Evolutionary conservation across 1,140 invertebrate genomes (phyloP), one percentile per base, ranked within the genome.

Genomic region (Brachionus sp.): DNA sequence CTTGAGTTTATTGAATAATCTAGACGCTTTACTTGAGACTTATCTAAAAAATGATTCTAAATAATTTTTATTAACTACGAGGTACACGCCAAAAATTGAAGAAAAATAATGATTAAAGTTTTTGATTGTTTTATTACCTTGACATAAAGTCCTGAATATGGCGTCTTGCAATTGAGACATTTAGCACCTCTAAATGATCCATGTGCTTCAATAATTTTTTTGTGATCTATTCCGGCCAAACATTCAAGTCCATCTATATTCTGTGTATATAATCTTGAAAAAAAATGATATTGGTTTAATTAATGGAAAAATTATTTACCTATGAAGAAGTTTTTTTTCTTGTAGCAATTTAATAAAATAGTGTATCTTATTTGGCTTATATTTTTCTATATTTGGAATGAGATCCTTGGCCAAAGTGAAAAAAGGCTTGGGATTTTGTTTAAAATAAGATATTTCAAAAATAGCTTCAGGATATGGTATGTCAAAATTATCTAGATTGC

Each of bases 241-340:
- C 94, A 90, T 89, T 98, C 96, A 73, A 98, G 88, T 0, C 94
- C 95, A 88, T 98, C 96, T 85, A 98, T 96, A 89, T 98, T 98
- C 90, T 98, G 93, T 5, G 84, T 84, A 39, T 68, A 83, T 7
- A 66, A 12, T 46, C 64, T 88, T 83, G 6, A 5, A 73, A 29
- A n/a, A 73, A 42, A 73, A 25, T n/a, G 13, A n/a, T 5, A 50
- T 50, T 50, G 16, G 7, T 16, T 53, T 53, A 2, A 70, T 39
- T 70, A 70, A 19, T 0, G 6, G 5, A 44, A 73, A 3, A 73
- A 23, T 39, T 10, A 73, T n/a, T 75, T 46, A 75, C 70, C 70
- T 57, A 33, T 12, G 6, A 3, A 83, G 42, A 50, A 68, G 12
- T 16, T 53, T 68, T 39, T 83, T 83, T 44, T 83, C 80, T 53